These are phyloP conservation scores for Bellardia bayeri DNA, from an alignment of 2,888 invertebrate genomes.

Conservation along the genomic window DNA sequence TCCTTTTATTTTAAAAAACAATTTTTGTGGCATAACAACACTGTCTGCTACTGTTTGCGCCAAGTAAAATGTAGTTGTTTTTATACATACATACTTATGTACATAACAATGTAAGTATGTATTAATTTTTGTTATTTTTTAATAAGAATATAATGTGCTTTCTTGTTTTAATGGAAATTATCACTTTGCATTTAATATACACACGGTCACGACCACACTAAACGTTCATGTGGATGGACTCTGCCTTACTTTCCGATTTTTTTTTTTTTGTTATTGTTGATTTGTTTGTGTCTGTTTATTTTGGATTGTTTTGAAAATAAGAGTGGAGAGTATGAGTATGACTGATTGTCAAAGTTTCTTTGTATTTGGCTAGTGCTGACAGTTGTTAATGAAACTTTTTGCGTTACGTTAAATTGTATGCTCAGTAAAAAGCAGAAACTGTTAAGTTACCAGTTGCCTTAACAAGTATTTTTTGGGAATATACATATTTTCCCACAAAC, in stretches of 20 bases:
- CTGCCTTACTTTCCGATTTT: not conserved
- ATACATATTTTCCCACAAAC: not conserved
- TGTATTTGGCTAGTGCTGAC: not conserved
- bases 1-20: no score
- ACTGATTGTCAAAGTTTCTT: constrained; percentile 22
- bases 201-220: constrained; percentile 48
- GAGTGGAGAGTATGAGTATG: constrained; percentile 5
- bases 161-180: constrained; percentile 26
- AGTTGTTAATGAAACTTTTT: constrained; percentile 35
- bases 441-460: constrained; percentile 2
- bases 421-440: not conserved
- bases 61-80: no score
- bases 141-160: not conserved
- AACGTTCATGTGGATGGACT: constrained; percentile 2
- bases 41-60: not conserved
- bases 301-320: constrained; percentile 18
- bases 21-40: not conserved
- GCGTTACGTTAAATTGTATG: not conserved
- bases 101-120: not conserved
- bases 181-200: constrained; percentile 37
- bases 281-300: not conserved
- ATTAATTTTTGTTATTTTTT: not conserved
- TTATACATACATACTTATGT: no score
- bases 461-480: not conserved
- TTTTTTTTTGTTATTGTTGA: not conserved